Base-by-base conservation (phyloP, 2,797 vertebrate species). In the Avahi laniger region DNA sequence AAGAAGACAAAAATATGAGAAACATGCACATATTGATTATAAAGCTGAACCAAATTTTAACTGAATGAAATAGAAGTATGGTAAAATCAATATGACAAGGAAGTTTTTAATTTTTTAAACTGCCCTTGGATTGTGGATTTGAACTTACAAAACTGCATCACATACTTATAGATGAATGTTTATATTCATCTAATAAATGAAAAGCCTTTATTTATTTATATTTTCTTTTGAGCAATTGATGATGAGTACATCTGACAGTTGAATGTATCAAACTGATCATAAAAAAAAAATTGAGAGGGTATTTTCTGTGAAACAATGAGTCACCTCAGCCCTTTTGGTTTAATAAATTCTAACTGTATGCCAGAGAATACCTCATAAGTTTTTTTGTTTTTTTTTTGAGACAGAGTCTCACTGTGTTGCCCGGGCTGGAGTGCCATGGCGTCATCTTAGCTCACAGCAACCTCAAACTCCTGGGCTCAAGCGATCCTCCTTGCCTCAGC, bases 221-320 rank as follows among this genome's bases (percentile, higher is more conserved):
- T 48, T 26, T 26, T 52, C n/a, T 82, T 79, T 73, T 76, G 48
- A 78, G 20, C 87, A 78, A 80, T 54, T 89, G 50, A 88, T 48
- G n/a, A 46, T 7, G 9, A 94, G 2, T 89, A 18, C 46, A 43
- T 67, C 57, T 95, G 76, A 95, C 93, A 46, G 41, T 22, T 89
- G 15, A 97, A 72, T 33, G 20, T 89, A 81, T 67, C 48, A 73
- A 89, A 17, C 33, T 94, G 46, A 89, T 59, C 61, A 70, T 75
- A 87, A 92, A 90, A 76, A 65, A 65, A 59, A 20, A 78, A 78
- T 91, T 73, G 43, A 83, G 70, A 92, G 35, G 48, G 0, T 38
- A 75, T 94, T 92, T 95, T 87, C 80, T 90, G 41, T 84, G 83
- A 96, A 79, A 95, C 76, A 69, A 6, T 96, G 87, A 97, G n/a